Evolutionary conservation across 2,888 invertebrate genomes (phyloP).

Genomic region (Apamea anceps): DNA sequence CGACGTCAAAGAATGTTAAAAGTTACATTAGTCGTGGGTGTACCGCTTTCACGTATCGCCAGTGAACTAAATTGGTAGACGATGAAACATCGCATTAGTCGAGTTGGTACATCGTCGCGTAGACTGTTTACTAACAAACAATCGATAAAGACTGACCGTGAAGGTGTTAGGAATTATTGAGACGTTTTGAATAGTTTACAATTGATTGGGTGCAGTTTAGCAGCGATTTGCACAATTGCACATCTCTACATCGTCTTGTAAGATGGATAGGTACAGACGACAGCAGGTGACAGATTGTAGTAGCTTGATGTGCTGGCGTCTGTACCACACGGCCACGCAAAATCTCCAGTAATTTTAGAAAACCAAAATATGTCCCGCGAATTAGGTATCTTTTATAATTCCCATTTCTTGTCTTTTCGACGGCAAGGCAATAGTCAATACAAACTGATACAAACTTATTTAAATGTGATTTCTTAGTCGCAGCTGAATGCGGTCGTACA

Average conservation of each 20-base stretch:
- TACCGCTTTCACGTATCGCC: conserved; percentile 48
- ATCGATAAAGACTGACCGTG: conserved; percentile 3
- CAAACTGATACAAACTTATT: neutral
- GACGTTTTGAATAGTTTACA: neutral
- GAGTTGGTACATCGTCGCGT: conserved; percentile 5
- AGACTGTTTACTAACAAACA: conserved; percentile 33
- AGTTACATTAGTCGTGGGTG: conserved; percentile 28
- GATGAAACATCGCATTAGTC: conserved; percentile 42
- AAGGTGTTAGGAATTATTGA: conserved; percentile 18
- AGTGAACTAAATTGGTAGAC: conserved; percentile 21
- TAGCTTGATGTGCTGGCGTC: no score
- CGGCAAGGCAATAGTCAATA: neutral
- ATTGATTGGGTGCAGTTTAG: neutral
- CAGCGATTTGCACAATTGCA: neutral
- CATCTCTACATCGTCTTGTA: neutral
- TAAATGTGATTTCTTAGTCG: neutral
- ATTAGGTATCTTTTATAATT: neutral
- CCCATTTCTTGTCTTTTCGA: neutral
- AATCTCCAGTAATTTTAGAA: neutral
- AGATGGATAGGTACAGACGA: neutral
- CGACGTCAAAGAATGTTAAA: conserved; percentile 23
- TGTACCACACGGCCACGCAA: no score
- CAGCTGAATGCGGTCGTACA: neutral
- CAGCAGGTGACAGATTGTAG: no score
- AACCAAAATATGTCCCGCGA: neutral